These are phyloP conservation scores for Caretta caretta DNA, from an alignment of 2,113 vertebrate species.

Conservation along the genomic window DNA sequence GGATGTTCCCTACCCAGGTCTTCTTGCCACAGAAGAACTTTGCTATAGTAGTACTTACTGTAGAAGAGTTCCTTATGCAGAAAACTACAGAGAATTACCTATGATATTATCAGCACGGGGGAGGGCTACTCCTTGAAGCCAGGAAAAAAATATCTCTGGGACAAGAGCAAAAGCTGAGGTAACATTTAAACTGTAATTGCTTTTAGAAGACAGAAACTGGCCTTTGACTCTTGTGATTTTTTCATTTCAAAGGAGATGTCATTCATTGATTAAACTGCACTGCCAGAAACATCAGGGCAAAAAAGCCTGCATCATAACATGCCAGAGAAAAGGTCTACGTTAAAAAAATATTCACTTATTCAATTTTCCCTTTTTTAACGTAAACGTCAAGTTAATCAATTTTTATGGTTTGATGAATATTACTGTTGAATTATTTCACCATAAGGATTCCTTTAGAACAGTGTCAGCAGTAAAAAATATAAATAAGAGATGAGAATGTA, in stretches of 20 bases:
- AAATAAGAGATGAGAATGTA: background rate
- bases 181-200: background rate
- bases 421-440: background rate
- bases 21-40: background rate
- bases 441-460: background rate
- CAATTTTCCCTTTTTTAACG: background rate
- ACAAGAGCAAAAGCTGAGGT: background rate
- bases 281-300: background rate
- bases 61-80: background rate
- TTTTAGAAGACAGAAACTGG: background rate
- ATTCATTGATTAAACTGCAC: background rate
- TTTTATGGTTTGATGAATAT: background rate
- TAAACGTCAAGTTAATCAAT: background rate
- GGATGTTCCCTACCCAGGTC: background rate
- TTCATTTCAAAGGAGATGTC: background rate
- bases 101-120: background rate
- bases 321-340: background rate
- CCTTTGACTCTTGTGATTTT: background rate
- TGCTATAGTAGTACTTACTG: background rate
- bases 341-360: background rate
- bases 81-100: background rate
- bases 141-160: background rate
- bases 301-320: background rate
- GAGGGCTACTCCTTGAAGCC: background rate
- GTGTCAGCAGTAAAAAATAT: background rate